These are phyloP conservation scores for Prunella fulvescens DNA, from an alignment of 2,113 vertebrate genomes.

Conservation along the genomic window DNA sequence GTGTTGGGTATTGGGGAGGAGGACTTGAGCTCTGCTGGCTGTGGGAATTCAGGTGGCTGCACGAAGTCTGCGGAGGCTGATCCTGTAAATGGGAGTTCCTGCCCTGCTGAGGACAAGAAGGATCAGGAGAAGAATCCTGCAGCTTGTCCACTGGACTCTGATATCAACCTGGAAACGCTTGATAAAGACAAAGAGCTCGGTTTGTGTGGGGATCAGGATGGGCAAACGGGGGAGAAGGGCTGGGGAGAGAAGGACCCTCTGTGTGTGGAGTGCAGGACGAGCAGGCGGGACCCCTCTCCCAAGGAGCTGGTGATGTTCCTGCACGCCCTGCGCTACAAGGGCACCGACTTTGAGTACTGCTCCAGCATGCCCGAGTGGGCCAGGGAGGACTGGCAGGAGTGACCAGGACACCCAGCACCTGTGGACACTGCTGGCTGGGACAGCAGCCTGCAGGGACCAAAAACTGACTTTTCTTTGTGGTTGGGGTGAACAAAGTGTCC, in stretches of 20 bases:
- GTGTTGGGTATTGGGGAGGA: constrained; percentile 76
- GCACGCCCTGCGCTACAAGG: constrained; percentile 91
- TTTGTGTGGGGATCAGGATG: neutral
- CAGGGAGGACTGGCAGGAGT: constrained; percentile 85
- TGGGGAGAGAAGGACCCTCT: constrained; percentile 77
- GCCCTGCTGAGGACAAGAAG: neutral
- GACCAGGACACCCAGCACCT: neutral
- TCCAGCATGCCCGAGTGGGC: constrained; percentile 90
- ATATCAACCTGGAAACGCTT: neutral
- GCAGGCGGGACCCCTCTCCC: constrained; percentile 83
- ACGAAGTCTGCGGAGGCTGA: neutral
- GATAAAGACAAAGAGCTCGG: neutral
- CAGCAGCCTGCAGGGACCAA: neutral
- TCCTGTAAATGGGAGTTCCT: neutral
- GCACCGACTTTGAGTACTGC: constrained; percentile 89
- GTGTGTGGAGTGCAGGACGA: constrained; percentile 84
- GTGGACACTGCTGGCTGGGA: fast-evolving
- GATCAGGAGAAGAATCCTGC: neutral
- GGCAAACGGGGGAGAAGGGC: fast-evolving
- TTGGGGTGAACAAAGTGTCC: neutral
- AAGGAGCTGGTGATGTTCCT: constrained; percentile 94
- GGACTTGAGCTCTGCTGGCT: constrained; percentile 35
- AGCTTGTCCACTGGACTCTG: neutral
- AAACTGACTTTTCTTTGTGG: neutral
- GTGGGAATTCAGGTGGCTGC: neutral